Evolutionary conservation across 2,113 vertebrate genomes (phyloP).

Genomic region (Pontoporia blainvillei): DNA sequence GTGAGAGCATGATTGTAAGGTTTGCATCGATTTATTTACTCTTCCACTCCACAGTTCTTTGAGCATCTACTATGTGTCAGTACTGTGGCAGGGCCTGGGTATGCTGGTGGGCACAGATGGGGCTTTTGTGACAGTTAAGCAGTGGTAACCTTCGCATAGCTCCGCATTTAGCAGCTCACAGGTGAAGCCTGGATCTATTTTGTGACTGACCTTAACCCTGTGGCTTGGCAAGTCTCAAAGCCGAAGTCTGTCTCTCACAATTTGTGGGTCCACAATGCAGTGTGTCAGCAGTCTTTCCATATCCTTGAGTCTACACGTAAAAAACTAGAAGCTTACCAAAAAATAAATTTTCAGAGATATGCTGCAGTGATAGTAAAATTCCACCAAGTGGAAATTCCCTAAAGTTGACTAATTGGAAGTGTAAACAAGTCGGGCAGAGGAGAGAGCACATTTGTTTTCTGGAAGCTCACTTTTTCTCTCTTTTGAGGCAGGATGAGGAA

Average conservation of each 20-base stretch:
- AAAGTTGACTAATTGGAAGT: constrained; percentile 35
- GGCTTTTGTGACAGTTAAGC: not conserved
- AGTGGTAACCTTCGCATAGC: not conserved
- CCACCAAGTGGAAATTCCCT: constrained; percentile 44
- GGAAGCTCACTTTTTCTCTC: not conserved
- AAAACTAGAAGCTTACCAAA: not conserved
- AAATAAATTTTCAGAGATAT: not conserved
- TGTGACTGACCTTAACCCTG: not conserved
- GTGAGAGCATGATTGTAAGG: not conserved
- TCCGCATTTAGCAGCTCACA: not conserved
- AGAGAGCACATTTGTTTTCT: not conserved
- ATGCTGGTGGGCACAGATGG: not conserved
- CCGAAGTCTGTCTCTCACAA: not conserved
- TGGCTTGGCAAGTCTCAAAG: not conserved
- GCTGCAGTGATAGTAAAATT: constrained; percentile 35
- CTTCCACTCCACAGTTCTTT: not conserved
- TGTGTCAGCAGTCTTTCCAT: not conserved
- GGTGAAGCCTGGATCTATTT: not conserved
- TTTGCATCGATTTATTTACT: not conserved
- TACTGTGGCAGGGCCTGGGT: not conserved
- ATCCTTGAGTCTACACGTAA: not conserved
- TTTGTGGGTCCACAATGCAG: not conserved
- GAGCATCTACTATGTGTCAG: not conserved
- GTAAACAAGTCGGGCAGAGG: constrained; percentile 8
- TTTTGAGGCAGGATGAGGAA: not conserved